phyloP scores from a whole-genome alignment of 2,797 vertebrate species.

The Takifugu ocellatus region DNA sequence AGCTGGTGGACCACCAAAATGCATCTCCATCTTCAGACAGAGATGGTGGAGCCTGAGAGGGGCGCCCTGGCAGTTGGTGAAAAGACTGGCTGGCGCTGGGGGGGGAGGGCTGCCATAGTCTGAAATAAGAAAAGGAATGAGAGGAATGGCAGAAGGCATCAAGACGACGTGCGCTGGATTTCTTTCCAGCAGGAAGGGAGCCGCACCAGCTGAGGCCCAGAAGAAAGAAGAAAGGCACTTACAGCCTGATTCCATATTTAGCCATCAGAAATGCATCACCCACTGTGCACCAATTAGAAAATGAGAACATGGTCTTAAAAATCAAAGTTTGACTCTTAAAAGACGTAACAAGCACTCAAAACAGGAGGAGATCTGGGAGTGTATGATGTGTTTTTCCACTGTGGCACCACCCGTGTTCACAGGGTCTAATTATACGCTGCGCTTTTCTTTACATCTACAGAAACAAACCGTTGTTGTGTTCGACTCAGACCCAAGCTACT shows the following conservation, averaged over 20 bases:
- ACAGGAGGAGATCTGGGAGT: conserved; percentile 16
- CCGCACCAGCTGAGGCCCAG: conserved; percentile 1
- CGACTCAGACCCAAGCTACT: conserved; percentile 6
- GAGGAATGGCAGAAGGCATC: conserved; percentile 54
- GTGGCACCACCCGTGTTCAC: conserved; percentile 23
- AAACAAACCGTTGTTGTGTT: conserved; percentile 20
- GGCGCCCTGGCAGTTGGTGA: conserved; percentile 52
- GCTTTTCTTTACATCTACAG: conserved; percentile 34
- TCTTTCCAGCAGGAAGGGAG: conserved; percentile 6
- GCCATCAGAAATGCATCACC: neutral
- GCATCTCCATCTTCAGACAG: conserved; percentile 43
- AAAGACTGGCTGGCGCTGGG: conserved; percentile 19
- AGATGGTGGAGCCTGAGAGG: conserved; percentile 9
- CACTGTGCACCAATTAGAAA: neutral
- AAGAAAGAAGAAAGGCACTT: neutral
- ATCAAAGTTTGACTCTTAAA: conserved; percentile 9
- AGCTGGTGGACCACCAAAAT: conserved; percentile 54
- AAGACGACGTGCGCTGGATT: conserved; percentile 20
- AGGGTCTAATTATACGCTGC: conserved; percentile 42
- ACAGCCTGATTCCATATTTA: too few relatives aligned
- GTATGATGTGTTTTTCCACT: conserved; percentile 32
- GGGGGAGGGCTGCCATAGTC: conserved; percentile 35
- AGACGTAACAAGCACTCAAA: conserved; percentile 5
- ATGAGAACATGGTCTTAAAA: neutral
- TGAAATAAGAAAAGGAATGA: conserved; percentile 21